Evolutionary conservation across 1,140 invertebrate genomes (phyloP), one percentile per base, ranked within the genome.

Genomic region (Drosophila sp.): DNA sequence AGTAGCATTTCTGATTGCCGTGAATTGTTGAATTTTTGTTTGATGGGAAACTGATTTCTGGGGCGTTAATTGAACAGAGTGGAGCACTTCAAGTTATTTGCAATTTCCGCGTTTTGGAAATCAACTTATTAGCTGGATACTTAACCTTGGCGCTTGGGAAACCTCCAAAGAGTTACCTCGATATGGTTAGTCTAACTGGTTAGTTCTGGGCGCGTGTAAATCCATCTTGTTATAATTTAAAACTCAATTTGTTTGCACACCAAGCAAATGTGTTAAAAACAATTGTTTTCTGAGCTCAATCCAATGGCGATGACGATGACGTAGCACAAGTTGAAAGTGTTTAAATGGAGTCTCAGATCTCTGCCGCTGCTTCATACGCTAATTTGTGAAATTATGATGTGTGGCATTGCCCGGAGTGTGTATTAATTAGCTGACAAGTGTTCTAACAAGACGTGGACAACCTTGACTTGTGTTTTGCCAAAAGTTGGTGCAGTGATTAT

Each of bases 21-120:
- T 78, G 62, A 78, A 75, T 80, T 73, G 74, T 66, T 50, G 58
- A 56, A 50, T 48, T 77, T 62, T 48, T 46, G 36, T 16, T 34
- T 45, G 66, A 65, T 87, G 82, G 82, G 83, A 87, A 87, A 87
- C 61, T 74, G 62, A 54, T 58, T 71, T 83, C 62, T 66, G 67
- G 69, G 69, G 77, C 86, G 82, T 79, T 82, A 87, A 87, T 87
- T 87, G 78, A 87, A 89, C 66, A 7, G 48, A 51, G 27, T 43
- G 36, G 13, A 48, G 51, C 62, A 63, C 58, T 62, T 69, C 43
- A 45, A 59, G 64, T 58, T 69, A 57, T 74, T 71, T 27, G 67
- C 72, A 54, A 76, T 87, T 87, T 87, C 82, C 82, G 82, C 75
- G 14, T 86, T 72, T 72, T 67, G 69, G 57, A 77, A 74, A 75